These are phyloP conservation scores for Aethes cnicana DNA, from an alignment of 2,888 invertebrate genomes.

Conservation along the genomic window DNA sequence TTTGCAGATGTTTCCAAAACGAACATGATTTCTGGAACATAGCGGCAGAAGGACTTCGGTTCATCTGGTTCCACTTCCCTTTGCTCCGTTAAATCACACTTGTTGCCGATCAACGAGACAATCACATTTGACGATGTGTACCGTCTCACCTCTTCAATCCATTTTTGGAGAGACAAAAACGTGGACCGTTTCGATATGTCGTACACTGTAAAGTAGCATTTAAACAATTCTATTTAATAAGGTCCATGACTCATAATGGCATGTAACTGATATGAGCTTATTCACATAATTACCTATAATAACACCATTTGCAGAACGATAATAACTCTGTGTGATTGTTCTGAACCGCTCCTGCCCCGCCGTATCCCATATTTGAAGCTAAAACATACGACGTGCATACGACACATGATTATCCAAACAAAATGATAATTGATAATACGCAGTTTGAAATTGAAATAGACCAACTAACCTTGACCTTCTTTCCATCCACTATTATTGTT, in stretches of 20 bases:
- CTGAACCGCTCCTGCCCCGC: slow-evolving; percentile 98
- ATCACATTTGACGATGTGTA: slow-evolving; percentile 96
- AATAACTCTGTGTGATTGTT: slow-evolving; percentile 98
- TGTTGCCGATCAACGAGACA: slow-evolving; percentile 95
- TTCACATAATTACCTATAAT: slow-evolving; percentile 86
- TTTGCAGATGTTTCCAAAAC: slow-evolving; percentile 95
- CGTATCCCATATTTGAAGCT: slow-evolving; percentile 98
- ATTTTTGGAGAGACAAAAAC: slow-evolving; percentile 94
- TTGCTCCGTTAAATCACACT: slow-evolving; percentile 91
- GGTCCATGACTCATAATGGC: not conserved
- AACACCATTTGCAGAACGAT: slow-evolving; percentile 97
- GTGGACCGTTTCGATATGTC: slow-evolving; percentile 96
- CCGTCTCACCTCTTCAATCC: slow-evolving; percentile 97
- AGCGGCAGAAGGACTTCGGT: slow-evolving; percentile 92
- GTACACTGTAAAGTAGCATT: slow-evolving; percentile 85
- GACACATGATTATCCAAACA: no score
- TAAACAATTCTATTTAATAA: not conserved
- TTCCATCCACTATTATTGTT: slow-evolving; percentile 95
- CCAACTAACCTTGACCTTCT: slow-evolving; percentile 92
- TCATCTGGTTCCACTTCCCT: slow-evolving; percentile 93
- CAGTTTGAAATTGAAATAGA: slow-evolving; percentile 37
- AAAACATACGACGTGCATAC: slow-evolving; percentile 45
- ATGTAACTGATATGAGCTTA: not conserved
- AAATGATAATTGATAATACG: slow-evolving; percentile 37
- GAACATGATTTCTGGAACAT: slow-evolving; percentile 92